Percentiles rank a stretch among this genome's conserved stretches.
Conservation (phyloP, 2,113 vertebrate genomes). For the Chloebia gouldiae region DNA sequence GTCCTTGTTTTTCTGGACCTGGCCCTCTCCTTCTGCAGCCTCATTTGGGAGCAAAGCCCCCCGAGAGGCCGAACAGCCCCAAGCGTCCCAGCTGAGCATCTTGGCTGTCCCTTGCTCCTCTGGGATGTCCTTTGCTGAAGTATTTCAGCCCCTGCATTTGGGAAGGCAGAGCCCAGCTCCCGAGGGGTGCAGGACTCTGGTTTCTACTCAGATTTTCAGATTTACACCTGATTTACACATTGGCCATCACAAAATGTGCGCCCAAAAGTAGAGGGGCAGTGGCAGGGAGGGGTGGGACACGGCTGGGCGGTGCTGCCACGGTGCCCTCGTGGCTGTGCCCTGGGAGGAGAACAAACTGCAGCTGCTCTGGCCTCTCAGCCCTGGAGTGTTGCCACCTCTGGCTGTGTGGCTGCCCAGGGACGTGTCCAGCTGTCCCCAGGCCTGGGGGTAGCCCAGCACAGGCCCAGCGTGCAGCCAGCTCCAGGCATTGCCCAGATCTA, state of each 20-base stretch:
- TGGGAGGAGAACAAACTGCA: not conserved
- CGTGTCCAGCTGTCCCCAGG: rapidly evolving
- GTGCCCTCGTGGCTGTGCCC: not conserved
- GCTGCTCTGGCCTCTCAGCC: not conserved
- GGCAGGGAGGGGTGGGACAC: rapidly evolving
- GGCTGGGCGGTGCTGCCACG: not conserved
- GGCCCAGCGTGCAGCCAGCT: not conserved
- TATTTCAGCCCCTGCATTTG: rapidly evolving
- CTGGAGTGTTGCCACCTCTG: rapidly evolving
- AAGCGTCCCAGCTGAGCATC: not conserved
- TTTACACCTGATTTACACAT: not conserved
- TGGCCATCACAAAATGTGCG: rapidly evolving
- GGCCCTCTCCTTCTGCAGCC: not conserved
- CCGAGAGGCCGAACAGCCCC: not conserved
- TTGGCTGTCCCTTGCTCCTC: not conserved
- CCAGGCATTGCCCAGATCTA: not conserved
- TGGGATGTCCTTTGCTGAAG: not conserved
- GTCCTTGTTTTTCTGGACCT: not conserved
- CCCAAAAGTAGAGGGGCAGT: not conserved
- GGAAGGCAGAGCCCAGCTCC: not conserved
- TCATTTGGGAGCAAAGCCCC: not conserved
- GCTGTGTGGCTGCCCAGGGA: not conserved
- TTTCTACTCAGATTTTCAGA: not conserved
- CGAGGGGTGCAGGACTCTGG: too few relatives aligned
- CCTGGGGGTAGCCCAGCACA: too few relatives aligned